These are phyloP conservation scores for Calycopis cecrops DNA, from an alignment of 1,140 invertebrate species.

Conservation along the genomic window DNA sequence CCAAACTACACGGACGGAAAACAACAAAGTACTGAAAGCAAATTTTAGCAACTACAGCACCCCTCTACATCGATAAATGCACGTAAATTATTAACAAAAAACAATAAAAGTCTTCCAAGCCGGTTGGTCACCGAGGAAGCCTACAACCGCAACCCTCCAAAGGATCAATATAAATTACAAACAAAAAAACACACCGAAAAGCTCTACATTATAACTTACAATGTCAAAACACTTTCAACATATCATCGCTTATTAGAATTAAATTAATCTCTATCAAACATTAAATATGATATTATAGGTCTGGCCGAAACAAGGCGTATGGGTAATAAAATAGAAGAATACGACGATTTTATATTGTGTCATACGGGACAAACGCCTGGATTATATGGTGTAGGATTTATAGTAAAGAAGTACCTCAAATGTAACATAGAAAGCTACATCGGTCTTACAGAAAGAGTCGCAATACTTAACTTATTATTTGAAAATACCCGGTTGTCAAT, in stretches of 20 bases:
- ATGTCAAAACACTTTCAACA: constrained; percentile 23
- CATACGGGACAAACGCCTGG: constrained; percentile 26
- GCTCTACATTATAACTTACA: constrained; percentile 24
- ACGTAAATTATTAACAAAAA: constrained; percentile 13
- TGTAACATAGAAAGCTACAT: constrained; percentile 27
- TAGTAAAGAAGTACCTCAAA: constrained; percentile 24
- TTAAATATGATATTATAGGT: constrained; percentile 29
- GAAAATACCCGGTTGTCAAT: constrained; percentile 19
- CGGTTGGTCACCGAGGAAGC: constrained; percentile 24
- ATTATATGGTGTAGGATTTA: constrained; percentile 21
- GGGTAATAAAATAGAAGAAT: constrained; percentile 22
- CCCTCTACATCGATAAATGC: constrained; percentile 19
- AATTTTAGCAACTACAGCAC: constrained; percentile 26
- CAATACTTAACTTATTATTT: constrained; percentile 13
- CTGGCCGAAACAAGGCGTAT: constrained; percentile 24
- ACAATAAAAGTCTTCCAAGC: constrained; percentile 26
- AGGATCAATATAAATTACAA: too few relatives aligned
- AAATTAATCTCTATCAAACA: constrained; percentile 20
- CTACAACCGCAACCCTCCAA: constrained; percentile 25
- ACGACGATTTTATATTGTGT: constrained; percentile 24
- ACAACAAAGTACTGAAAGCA: too few relatives aligned
- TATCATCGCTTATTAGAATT: constrained; percentile 21
- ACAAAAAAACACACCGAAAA: constrained; percentile 6
- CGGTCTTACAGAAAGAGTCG: constrained; percentile 23
- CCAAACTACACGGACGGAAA: too few relatives aligned